phyloP scores from a whole-genome alignment of 2,113 vertebrate species.

The Brienomyrus longianalis region DNA sequence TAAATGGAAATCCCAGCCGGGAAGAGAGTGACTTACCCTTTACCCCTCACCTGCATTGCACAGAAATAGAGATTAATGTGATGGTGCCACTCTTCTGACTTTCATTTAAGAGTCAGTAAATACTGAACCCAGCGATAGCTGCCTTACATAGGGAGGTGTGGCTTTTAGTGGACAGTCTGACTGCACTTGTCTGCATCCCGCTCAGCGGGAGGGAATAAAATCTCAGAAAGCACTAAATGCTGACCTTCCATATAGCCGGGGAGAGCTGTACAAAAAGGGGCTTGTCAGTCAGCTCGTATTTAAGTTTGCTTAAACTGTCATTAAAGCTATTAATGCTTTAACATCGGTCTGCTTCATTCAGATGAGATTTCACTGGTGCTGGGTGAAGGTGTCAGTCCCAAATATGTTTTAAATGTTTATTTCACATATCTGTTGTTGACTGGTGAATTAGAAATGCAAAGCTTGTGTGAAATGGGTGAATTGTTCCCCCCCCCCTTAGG shows the following conservation, averaged over 20 bases:
- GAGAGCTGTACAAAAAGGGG: background rate
- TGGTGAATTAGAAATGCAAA: background rate
- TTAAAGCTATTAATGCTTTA: background rate
- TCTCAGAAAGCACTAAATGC: background rate
- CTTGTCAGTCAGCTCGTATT: background rate
- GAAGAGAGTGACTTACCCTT: slow-evolving; percentile 14
- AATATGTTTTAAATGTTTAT: background rate
- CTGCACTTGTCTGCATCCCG: background rate
- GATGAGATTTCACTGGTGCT: background rate
- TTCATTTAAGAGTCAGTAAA: slow-evolving; percentile 9
- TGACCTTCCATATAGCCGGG: background rate
- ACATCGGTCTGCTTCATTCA: background rate
- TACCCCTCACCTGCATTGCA: slow-evolving; percentile 11
- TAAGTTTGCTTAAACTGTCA: background rate
- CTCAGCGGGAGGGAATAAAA: background rate
- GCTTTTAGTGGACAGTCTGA: background rate
- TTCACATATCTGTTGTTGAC: background rate
- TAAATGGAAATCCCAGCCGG: slow-evolving; percentile 16
- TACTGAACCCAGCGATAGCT: background rate
- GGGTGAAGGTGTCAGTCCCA: background rate
- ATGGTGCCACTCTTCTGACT: background rate
- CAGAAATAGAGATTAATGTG: slow-evolving; percentile 25
- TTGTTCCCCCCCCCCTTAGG: background rate
- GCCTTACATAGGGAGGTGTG: background rate
- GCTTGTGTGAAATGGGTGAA: background rate